Percentiles rank a stretch among this genome's conserved stretches.
Conservation (phyloP, 2,797 vertebrate species). For the Gymnothorax reevesii region DNA sequence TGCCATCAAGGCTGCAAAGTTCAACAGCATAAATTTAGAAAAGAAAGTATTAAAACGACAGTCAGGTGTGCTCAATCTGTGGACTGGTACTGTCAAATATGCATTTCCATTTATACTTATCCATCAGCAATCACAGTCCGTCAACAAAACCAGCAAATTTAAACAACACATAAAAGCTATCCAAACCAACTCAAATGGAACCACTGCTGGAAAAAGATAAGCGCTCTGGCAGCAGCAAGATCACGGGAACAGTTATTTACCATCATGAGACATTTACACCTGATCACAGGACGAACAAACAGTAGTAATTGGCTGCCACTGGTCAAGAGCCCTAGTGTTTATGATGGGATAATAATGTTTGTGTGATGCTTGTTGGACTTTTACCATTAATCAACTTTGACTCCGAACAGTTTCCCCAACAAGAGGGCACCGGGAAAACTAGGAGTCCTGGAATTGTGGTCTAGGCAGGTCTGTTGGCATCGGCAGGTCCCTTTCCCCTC, state of each 20-base stretch:
- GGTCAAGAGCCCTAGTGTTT: constrained; percentile 42
- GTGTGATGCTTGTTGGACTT: constrained; percentile 40
- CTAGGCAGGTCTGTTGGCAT: constrained; percentile 41
- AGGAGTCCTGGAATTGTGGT: constrained; percentile 65
- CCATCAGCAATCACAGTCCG: constrained; percentile 38
- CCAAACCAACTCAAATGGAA: background rate
- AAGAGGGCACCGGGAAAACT: constrained; percentile 53
- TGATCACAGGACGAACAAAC: constrained; percentile 18
- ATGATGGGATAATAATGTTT: constrained; percentile 47
- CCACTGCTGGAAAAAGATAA: background rate
- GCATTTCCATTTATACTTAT: background rate
- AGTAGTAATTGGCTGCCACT: constrained; percentile 36
- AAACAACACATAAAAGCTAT: background rate
- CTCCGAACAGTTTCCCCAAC: constrained; percentile 55
- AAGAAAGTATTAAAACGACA: no score
- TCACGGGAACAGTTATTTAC: background rate
- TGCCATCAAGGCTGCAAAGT: no score
- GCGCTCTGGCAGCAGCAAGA: constrained; percentile 28
- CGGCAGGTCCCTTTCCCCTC: constrained; percentile 54
- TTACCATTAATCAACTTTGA: constrained; percentile 47
- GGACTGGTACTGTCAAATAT: constrained; percentile 22
- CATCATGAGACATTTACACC: constrained; percentile 1
- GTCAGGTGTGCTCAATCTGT: constrained; percentile 43
- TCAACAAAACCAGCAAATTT: constrained; percentile 11
- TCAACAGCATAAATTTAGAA: no score